Base-by-base conservation (phyloP, 1,140 invertebrate species). In the Bombus picipes region DNA sequence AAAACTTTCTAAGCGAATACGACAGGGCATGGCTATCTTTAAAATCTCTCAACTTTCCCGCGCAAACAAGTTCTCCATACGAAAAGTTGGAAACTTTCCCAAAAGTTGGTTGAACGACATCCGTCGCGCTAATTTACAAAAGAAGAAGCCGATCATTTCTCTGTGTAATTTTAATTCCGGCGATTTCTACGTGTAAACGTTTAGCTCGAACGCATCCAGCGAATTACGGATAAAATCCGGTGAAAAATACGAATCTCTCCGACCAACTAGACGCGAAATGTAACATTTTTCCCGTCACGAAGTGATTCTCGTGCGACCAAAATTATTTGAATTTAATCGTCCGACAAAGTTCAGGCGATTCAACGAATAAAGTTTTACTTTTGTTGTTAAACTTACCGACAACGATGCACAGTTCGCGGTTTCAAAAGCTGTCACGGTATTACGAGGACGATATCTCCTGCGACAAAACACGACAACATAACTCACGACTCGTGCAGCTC, bases 401-500 rank as follows among this genome's bases (percentile, higher is more conserved):
- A 8, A 37, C 15, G 12, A 75, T 75, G 15, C 71, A 74, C 41
- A 13, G 28, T 77, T 83, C 73, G 32, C 81, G 37, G 70, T 70
- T n/a, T 10, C 28, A 8, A 37, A 32, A 0, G 18, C 39, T 3
- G 34, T 47, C n/a, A 62, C 81, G 39, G 43, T 8, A 5, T 59
- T 10, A n/a, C 32, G 15, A 6, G 57, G 34, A 3, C 43, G 47
- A 41, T 34, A 34, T 15, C 10, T 53, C 0, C 5, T 62, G 12
- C 25, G 47, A 32, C n/a, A n/a, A 66, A 78, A 41, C 82, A 81
- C 84, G 81, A 75, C 72, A 87, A 89, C 85, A 86, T 81, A 85
- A 86, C 85, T 87, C 85, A 86, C 88, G 76, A 87, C 89, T 91
- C 89, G 79, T 88, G 90, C 88, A 88, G 88, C 89, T 88, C 89